phyloP scores from a whole-genome alignment of 2,888 invertebrate species.

The Drosophila acutilabella region DNA sequence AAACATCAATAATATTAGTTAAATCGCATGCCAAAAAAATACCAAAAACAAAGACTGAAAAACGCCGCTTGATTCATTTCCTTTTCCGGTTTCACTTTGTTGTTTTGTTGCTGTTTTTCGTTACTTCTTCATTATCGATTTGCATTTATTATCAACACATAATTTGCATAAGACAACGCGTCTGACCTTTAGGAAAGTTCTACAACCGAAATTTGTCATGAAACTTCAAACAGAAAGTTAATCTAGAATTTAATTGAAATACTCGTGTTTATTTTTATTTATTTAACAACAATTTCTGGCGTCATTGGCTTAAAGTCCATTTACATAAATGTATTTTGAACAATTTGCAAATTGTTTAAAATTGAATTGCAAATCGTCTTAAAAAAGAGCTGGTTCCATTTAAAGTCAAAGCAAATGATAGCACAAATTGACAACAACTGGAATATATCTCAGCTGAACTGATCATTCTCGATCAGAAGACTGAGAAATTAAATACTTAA shows the following conservation, averaged over 20 bases:
- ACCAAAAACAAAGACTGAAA: constrained; percentile 1
- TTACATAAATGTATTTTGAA: constrained; percentile 13
- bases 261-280: not conserved
- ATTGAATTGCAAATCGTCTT: constrained; percentile 24
- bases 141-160: constrained; percentile 58
- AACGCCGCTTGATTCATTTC: constrained; percentile 67
- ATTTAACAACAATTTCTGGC: too few relatives aligned
- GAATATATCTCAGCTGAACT: not conserved
- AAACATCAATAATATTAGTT: constrained; percentile 39
- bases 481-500: too few relatives aligned
- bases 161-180: constrained; percentile 55
- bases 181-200: constrained; percentile 51
- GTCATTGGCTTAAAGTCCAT: constrained; percentile 1
- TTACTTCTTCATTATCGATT: constrained; percentile 47
- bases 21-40: constrained; percentile 1
- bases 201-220: not conserved
- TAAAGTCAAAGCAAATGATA: constrained; percentile 10
- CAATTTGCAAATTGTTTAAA: constrained; percentile 6
- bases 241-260: constrained; percentile 14
- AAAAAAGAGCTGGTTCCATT: constrained; percentile 11
- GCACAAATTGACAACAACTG: not conserved
- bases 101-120: constrained; percentile 31
- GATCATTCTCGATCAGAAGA: not conserved
- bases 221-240: constrained; percentile 5
- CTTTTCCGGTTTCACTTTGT: constrained; percentile 72